Evolutionary conservation across 1,140 invertebrate species (phyloP).

Genomic region (Steinernema feltiae): DNA sequence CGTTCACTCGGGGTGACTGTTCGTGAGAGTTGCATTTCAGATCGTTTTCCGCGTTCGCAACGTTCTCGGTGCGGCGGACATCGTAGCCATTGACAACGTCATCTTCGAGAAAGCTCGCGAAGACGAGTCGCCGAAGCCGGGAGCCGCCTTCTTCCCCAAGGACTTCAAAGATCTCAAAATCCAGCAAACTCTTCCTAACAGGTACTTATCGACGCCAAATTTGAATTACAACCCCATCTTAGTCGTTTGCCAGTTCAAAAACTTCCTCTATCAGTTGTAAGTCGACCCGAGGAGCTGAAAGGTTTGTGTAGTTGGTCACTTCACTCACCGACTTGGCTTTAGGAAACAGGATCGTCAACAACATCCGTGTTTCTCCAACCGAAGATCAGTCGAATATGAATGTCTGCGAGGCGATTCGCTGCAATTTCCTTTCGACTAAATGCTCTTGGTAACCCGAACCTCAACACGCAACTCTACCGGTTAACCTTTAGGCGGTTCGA

Average conservation of each 20-base stretch:
- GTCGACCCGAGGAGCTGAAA: no score
- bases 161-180: constrained; percentile 4
- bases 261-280: no score
- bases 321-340: no score
- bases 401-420: background rate
- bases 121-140: background rate
- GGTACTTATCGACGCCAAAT: background rate
- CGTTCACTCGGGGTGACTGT: background rate
- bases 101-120: background rate
- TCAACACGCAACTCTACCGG: background rate
- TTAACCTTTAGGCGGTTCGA: constrained; percentile 3
- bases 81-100: background rate
- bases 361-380: background rate
- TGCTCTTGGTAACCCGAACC: background rate
- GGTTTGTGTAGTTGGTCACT: no score
- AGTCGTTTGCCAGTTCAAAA: background rate
- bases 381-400: background rate
- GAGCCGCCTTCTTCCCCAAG: background rate
- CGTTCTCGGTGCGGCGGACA: background rate
- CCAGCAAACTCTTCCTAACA: background rate
- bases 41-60: background rate
- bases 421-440: background rate
- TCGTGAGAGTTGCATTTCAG: background rate
- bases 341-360: no score
- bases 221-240: no score